Base-by-base conservation (phyloP, 2,797 vertebrate genomes). In the Lacerta bilineata region DNA sequence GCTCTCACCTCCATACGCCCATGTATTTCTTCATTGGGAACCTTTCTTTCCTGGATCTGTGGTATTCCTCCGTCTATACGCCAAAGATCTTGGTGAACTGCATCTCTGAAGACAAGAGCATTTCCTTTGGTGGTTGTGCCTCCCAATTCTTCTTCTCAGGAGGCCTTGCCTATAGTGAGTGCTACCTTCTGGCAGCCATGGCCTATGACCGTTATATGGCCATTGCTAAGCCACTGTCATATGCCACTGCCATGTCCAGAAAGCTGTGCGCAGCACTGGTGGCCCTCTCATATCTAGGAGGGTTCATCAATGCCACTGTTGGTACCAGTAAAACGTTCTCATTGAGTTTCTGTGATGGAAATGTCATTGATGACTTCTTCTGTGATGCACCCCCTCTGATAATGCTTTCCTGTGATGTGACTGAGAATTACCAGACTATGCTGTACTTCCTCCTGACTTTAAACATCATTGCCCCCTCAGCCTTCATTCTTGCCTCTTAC, bases 21-120 rank as follows among this genome's bases (percentile, higher is more conserved):
- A 95, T 93, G 95, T 95, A 96, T 86, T 92, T 95, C 81, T 96
- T 96, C 89, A 92, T 15, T 39, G 91, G 95, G 29, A 96, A 93
- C 0, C 84, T 95, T 13, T 95, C 95, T 0, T 95, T 94, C 75
- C 83, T 95, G 86, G 94, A 95, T 82, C 90, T 96, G 85, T 96
- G 91, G 80, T 95, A 93, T 90, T 92, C 95, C 23, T 95, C 95
- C 7, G 18, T 96, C 61, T 94, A 93, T 41, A 59, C 76, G 0
- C 96, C 93, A 20, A 87, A 93, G 87, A 95, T 95, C 50, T 84
- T 95, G 5, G n/a, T 89, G 72, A 95, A 91, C 64, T 93, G 92
- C 13, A 0, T 95, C 18, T 91, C 93, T 4, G 81, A 90, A 1
- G 90, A 94, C 69, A 95, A 95, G 36, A 93, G 55, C 61, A 95